Conservation (phyloP, 2,113 vertebrate genomes). For the Burhinus bistriatus region DNA sequence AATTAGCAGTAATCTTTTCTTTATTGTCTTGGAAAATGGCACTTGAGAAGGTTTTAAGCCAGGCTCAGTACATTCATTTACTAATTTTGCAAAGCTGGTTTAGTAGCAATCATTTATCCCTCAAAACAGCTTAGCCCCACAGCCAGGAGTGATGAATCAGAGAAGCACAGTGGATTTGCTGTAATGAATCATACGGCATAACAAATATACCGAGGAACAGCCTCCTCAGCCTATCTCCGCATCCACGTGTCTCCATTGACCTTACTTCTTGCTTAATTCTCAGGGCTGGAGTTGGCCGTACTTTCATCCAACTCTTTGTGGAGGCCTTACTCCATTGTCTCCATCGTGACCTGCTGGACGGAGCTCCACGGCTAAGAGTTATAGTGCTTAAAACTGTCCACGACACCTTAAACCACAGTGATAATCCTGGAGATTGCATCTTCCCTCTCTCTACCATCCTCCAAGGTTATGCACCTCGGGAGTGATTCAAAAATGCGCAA, state of each 20-base stretch:
- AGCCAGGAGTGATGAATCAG: constrained; percentile 10
- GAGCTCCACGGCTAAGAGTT: not conserved
- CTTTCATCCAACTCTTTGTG: not conserved
- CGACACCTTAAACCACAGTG: not conserved
- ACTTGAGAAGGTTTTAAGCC: constrained; percentile 12
- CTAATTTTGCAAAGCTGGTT: constrained; percentile 23
- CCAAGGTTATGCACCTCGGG: not conserved
- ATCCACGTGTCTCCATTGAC: not conserved
- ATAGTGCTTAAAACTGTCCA: not conserved
- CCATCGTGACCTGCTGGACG: not conserved
- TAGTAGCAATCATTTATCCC: not conserved
- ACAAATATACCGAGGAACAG: not conserved
- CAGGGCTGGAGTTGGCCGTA: not conserved
- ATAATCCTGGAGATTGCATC: not conserved
- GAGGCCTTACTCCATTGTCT: not conserved
- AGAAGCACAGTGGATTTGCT: not conserved
- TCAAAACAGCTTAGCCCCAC: constrained; percentile 7
- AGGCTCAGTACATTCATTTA: not conserved
- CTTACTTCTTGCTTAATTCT: not conserved
- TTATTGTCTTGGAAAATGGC: constrained; percentile 16
- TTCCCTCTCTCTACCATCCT: not conserved
- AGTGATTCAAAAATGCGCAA: not conserved
- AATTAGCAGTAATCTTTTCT: constrained; percentile 31
- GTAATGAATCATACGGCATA: not conserved
- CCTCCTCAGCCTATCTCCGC: not conserved